Evolutionary conservation across 2,888 invertebrate genomes (phyloP), one percentile per base, ranked within the genome.

Genomic region (Volucella bombylans): DNA sequence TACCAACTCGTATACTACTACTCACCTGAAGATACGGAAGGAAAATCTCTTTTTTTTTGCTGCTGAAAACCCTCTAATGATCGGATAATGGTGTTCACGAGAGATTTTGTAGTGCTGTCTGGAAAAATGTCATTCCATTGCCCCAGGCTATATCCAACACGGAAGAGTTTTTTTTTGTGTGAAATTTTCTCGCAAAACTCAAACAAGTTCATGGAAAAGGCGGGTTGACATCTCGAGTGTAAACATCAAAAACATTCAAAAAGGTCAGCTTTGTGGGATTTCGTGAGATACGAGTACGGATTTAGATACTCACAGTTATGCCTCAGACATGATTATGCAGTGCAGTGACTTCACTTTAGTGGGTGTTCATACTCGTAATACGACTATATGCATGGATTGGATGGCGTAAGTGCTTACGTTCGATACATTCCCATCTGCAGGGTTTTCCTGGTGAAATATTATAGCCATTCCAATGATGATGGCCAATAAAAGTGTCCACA

Each of bases 181-280:
- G 1, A 23, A 23, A 23, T 23, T 23, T 23, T 23, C 18, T 23
- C 18, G 18, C 23, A 23, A 69, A 69, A 67, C 23, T 50, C 11
- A 69, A 74, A 79, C 83, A 83, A 80, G 83, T 83, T 83, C 83
- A 83, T 54, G 79, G 79, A 81, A 31, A 69, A 73, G 52, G 31
- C 50, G 14, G 41, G 57, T 45, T 45, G 15, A 14, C 43, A 15
- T 9, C n/a, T 43, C 4, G 9, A 9, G 2, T 31, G n/a, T 38
- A 39, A 8, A 38, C 31, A 52, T 18, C 15, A 23, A 14, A 39
- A 6, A 1, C 31, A 23, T 49, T 50, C 39, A 62, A 43, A 79
- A 72, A 71, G 71, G 78, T 79, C 78, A 72, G 39, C 59, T 31
- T 61, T 49, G 57, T 65, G 2, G 54, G 12, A 45, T 6, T 38